Percentiles rank a stretch among this genome's conserved stretches.
Conservation (phyloP, 2,113 vertebrate genomes). For the Cercopithecus mona region DNA sequence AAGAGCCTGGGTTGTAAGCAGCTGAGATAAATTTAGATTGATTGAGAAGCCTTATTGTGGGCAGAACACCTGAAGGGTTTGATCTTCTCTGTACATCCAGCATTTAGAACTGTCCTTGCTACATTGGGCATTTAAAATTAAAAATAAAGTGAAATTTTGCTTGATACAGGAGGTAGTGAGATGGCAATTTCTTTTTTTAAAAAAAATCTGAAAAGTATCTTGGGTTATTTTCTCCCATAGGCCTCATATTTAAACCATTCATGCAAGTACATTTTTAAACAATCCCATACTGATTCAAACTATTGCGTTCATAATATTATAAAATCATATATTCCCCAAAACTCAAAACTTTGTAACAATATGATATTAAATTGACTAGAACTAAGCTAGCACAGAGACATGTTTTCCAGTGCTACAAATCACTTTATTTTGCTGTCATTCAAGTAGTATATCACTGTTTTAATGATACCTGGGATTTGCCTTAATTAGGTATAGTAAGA, state of each 20-base stretch:
- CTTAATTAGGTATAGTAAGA: not conserved
- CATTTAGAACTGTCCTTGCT: not conserved
- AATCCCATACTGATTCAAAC: not conserved
- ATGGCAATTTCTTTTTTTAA: not conserved
- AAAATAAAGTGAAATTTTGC: not conserved
- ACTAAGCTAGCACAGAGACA: not conserved
- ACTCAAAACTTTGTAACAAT: not conserved
- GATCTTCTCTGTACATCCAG: not conserved
- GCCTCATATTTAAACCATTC: not conserved
- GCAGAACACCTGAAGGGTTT: not conserved
- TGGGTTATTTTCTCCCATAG: not conserved
- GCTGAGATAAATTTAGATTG: not conserved
- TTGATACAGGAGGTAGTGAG: not conserved
- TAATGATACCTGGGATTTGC: not conserved
- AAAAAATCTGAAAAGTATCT: not conserved
- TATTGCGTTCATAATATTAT: not conserved
- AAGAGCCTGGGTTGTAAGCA: too few relatives aligned
- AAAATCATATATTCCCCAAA: not conserved
- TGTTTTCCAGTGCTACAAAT: not conserved
- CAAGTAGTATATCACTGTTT: not conserved
- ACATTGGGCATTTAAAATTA: not conserved
- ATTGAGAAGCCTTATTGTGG: not conserved
- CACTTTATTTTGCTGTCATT: not conserved
- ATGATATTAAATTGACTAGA: not conserved
- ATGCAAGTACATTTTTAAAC: not conserved